phyloP scores from a whole-genome alignment of 1,140 invertebrate species.

The Monochamus saltuarius region DNA sequence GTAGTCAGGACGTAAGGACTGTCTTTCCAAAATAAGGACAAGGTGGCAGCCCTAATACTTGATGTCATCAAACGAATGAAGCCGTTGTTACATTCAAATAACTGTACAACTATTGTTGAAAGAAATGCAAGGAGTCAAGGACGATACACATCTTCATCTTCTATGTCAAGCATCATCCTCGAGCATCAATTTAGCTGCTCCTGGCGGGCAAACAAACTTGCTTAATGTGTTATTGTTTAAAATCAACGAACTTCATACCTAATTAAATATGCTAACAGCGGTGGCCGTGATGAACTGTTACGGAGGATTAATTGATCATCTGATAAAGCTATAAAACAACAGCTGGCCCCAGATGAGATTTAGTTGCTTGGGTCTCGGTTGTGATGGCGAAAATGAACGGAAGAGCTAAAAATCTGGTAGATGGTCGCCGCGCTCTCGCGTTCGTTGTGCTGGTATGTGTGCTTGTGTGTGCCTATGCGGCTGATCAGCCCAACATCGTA shows the following conservation, averaged over 20 bases:
- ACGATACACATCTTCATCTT: no score
- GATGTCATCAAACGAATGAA: no score
- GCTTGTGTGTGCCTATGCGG: conserved; percentile 5
- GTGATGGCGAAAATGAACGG: conserved; percentile 4
- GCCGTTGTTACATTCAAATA: no score
- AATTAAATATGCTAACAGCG: conserved; percentile 28
- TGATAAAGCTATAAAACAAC: conserved; percentile 35
- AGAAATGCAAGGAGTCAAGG: no score
- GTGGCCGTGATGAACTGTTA: conserved; percentile 28
- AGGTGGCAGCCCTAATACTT: no score
- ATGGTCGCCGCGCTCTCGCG: neutral
- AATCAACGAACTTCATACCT: conserved; percentile 39
- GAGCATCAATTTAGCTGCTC: no score
- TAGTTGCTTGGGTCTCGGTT: conserved; percentile 19
- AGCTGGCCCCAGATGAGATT: conserved; percentile 23
- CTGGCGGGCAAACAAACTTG: neutral
- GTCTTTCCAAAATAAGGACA: no score
- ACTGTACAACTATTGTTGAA: no score
- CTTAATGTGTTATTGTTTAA: conserved; percentile 14
- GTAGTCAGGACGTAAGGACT: no score
- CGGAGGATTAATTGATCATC: conserved; percentile 38
- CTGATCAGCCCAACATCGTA: conserved; percentile 57
- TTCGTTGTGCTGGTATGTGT: conserved; percentile 13
- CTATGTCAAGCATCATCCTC: no score
- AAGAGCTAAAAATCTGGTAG: neutral